Evolutionary conservation across 1,140 invertebrate genomes (phyloP), one percentile per base, ranked within the genome.

Genomic region (Temnothorax curvispinosus): DNA sequence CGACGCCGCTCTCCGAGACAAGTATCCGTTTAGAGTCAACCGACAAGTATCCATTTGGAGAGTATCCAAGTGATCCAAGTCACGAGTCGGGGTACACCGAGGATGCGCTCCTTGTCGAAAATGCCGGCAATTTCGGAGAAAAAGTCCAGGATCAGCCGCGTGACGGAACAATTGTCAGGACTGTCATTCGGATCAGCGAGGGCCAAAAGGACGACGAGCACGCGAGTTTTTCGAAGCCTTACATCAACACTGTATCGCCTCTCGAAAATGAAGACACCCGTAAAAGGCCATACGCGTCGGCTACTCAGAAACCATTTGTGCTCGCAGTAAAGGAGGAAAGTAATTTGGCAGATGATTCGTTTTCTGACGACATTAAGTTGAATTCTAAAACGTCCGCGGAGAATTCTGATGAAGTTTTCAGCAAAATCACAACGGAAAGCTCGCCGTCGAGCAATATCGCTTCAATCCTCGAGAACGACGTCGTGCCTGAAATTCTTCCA

Each of bases 81-180:
- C n/a, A 27, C 44, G 72, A 54, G 15, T 5, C 44, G 5, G 21
- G 38, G 11, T 54, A 77, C 7, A 62, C n/a, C 67, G 18, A 62
- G 2, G 88, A 65, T n/a, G 18, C 18, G n/a, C 18, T 84, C 11
- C 69, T 84, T 13, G 27, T 80, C 6, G 88, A 92, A 71, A 82
- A 84, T 38, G 65, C 85, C 38, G 90, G 87, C 9, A 86, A 82
- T n/a, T 93, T 92, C 69, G 92, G 92, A 18, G 75, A 92, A 60
- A 76, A 82, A n/a, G 77, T 92, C 9, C 74, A 69, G 2, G 27
- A 13, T 44, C 41, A 7, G 0, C 13, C 41, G n/a, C 13, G 2
- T n/a, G 50, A 44, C n/a, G 13, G 8, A 8, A 72, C 38, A 8
- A 58, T 44, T 21, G 15, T 52, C 41, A 50, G 41, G 38, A 54